phyloP scores from a whole-genome alignment of 2,797 vertebrate genomes.

The Sebastes nivosus region DNA sequence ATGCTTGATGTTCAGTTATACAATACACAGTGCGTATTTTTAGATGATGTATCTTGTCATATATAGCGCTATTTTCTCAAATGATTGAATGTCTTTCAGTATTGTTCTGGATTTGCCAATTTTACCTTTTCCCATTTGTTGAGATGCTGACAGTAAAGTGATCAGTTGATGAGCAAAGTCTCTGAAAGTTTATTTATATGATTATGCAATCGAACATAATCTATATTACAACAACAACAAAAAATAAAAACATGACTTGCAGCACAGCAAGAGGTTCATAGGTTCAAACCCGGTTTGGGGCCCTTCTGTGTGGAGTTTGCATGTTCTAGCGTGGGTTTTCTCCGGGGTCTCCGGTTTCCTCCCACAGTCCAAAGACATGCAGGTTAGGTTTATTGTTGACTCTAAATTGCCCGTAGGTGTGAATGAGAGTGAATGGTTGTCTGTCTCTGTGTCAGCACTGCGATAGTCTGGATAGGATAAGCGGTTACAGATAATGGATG shows the following conservation, averaged over 20 bases:
- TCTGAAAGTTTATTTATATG: neutral
- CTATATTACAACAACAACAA: neutral
- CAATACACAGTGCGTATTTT: neutral
- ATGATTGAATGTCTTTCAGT: neutral
- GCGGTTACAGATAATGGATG: too few species aligned
- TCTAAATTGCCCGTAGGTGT: too few species aligned
- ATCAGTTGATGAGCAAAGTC: neutral
- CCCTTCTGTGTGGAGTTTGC: rapidly evolving
- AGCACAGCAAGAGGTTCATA: too few species aligned
- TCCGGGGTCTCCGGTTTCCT: too few species aligned
- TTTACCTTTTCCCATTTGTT: neutral
- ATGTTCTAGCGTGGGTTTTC: too few species aligned
- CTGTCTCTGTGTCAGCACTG: too few species aligned
- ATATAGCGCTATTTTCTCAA: neutral
- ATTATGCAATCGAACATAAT: neutral
- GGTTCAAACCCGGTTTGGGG: too few species aligned
- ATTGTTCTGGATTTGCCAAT: neutral
- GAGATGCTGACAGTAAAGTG: neutral
- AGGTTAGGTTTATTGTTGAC: too few species aligned
- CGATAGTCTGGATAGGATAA: too few species aligned
- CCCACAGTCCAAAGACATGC: too few species aligned
- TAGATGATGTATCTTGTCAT: neutral
- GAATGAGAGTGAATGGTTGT: too few species aligned
- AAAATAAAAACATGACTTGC: neutral
- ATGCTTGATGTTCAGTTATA: neutral